A percentile compares a stretch with the other conserved stretches of the same genome.
Conservation (phyloP, 1,140 invertebrate species). For the Zaprionus camerounensis region DNA sequence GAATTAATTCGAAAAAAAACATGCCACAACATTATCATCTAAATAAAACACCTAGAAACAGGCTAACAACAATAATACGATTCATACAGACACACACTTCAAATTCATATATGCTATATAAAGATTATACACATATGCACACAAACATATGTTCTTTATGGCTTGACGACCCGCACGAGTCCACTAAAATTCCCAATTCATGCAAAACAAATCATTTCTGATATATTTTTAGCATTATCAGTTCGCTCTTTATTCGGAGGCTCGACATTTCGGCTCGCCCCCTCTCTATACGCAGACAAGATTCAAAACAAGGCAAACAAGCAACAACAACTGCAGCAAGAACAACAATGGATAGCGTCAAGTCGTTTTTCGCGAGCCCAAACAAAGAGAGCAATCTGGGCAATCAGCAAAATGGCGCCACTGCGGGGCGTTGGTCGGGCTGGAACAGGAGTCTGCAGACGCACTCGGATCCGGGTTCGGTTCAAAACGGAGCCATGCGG, state of each 20-base stretch:
- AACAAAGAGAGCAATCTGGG: slow-evolving; percentile 64
- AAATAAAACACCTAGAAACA: slow-evolving; percentile 39
- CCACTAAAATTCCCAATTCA: slow-evolving; percentile 58
- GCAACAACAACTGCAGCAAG: slow-evolving; percentile 29
- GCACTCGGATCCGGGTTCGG: slow-evolving; percentile 46
- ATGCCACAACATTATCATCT: slow-evolving; percentile 37
- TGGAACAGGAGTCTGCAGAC: slow-evolving; percentile 55
- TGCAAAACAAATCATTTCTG: slow-evolving; percentile 58
- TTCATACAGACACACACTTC: slow-evolving; percentile 1
- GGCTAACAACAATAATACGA: slow-evolving; percentile 21
- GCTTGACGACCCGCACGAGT: slow-evolving; percentile 27
- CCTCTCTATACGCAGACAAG: neutral
- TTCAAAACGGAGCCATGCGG: slow-evolving; percentile 35
- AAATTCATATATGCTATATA: slow-evolving; percentile 19
- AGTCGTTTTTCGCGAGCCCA: slow-evolving; percentile 68
- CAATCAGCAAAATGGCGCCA: slow-evolving; percentile 56
- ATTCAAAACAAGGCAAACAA: slow-evolving; percentile 25
- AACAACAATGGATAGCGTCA: slow-evolving; percentile 73
- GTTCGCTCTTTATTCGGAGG: slow-evolving; percentile 64
- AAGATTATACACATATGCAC: slow-evolving; percentile 14
- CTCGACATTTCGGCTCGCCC: slow-evolving; percentile 53
- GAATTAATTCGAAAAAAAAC: slow-evolving; percentile 25
- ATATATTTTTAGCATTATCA: slow-evolving; percentile 80
- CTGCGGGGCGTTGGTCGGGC: slow-evolving; percentile 51
- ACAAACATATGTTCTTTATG: slow-evolving; percentile 36